Base-by-base conservation (phyloP, 2,888 invertebrate species). In the Drosophila robusta region DNA sequence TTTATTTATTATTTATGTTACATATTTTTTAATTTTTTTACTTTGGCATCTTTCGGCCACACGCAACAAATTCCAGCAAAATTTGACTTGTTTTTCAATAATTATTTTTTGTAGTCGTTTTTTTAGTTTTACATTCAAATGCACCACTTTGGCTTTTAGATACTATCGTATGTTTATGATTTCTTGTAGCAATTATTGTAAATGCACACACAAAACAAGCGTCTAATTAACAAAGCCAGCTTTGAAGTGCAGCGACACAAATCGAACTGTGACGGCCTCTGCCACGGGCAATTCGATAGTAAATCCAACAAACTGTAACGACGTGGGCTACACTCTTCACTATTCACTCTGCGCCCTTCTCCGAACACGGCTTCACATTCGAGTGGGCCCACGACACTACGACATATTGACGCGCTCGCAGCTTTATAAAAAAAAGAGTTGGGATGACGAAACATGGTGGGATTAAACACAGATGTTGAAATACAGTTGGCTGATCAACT, bases 151-250 rank as follows among this genome's bases (percentile, higher is more conserved):
- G 36, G 39, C 45, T 67, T 67, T 68, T 69, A 54, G 57, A 49
- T 51, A 54, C 64, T 70, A 70, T 67, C 63, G 56, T 56, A 50
- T 32, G 51, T 44, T 64, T 70, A 58, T 71, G 57, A 78, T 71
- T 56, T 70, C 42, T 70, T 76, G 60, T 89, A 65, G 83, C 87
- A 80, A 83, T 87, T 87, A 87, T 69, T 77, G 74, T 87, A 83
- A 83, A 74, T 79, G 86, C 88, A 85, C 83, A 77, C 12, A 12
- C 64, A 70, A 76, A 70, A 77, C 73, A 64, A 67, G 77, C 77
- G 80, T 82, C 80, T 82, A 87, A 85, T 83, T 77, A 83, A 70
- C 82, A 79, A 70, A 70, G 69, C 32, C 65, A 58, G 62, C 85
- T 87, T 82, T 80, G 81, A 87, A 80, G 82, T 82, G 72, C 75